These are phyloP conservation scores for Clarias macrocephalus DNA, from an alignment of 2,113 vertebrate genomes.

Conservation along the genomic window DNA sequence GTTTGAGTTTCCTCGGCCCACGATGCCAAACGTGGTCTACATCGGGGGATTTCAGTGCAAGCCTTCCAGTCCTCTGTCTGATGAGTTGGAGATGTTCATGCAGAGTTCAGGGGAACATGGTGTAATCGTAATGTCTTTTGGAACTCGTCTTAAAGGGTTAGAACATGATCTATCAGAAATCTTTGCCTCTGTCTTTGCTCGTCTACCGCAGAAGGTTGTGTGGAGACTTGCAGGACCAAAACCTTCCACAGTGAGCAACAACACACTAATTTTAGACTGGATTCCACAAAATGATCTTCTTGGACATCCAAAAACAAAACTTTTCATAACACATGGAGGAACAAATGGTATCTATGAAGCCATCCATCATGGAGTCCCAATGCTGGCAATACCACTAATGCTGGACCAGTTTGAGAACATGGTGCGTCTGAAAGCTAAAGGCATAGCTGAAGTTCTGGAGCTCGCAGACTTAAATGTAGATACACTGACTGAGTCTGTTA, in stretches of 20 bases:
- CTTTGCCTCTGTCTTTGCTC: slow-evolving; percentile 58
- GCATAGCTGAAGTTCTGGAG: slow-evolving; percentile 54
- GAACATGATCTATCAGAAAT: slow-evolving; percentile 46
- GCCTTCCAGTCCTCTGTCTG: slow-evolving; percentile 45
- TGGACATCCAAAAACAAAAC: slow-evolving; percentile 57
- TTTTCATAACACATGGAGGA: slow-evolving; percentile 60
- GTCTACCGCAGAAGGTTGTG: slow-evolving; percentile 60
- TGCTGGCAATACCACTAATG: slow-evolving; percentile 59
- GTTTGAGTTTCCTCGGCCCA: slow-evolving; percentile 62
- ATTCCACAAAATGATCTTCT: slow-evolving; percentile 61
- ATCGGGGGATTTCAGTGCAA: slow-evolving; percentile 53
- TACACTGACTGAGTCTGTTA: slow-evolving; percentile 42
- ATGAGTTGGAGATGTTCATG: slow-evolving; percentile 48
- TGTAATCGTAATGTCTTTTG: slow-evolving; percentile 64
- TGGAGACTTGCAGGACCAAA: slow-evolving; percentile 58
- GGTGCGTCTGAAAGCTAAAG: slow-evolving; percentile 51
- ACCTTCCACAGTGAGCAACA: slow-evolving; percentile 57
- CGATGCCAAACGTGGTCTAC: slow-evolving; percentile 54
- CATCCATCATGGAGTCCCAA: slow-evolving; percentile 60
- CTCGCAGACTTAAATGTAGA: slow-evolving; percentile 45
- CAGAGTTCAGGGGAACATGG: slow-evolving; percentile 67
- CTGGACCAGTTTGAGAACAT: slow-evolving; percentile 64
- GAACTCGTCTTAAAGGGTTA: slow-evolving; percentile 53
- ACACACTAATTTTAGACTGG: slow-evolving; percentile 58
- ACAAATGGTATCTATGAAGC: slow-evolving; percentile 60